These are phyloP conservation scores for Slavum lentiscoides DNA, from an alignment of 2,888 invertebrate genomes.

Conservation along the genomic window DNA sequence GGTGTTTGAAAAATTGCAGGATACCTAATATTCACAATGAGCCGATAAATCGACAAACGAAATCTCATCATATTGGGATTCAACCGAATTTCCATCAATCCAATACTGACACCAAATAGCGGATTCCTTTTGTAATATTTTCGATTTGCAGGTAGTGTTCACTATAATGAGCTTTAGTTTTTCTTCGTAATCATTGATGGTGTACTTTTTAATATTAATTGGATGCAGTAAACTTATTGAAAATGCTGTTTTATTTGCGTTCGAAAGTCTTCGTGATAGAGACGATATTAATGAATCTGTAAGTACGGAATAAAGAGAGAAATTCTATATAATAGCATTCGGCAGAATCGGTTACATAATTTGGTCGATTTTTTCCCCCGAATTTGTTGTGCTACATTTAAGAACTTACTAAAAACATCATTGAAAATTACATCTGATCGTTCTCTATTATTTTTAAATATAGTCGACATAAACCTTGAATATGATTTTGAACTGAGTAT, in stretches of 20 bases:
- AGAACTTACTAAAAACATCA: not conserved
- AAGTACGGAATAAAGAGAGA: not conserved
- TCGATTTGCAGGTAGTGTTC: not conserved
- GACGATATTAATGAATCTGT: not conserved
- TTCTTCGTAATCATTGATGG: not conserved
- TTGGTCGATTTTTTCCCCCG: not conserved
- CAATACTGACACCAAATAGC: not conserved
- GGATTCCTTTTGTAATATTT: not conserved
- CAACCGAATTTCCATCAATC: too few species aligned
- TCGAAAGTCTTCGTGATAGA: not conserved
- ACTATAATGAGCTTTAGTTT: not conserved
- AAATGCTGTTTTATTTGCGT: not conserved
- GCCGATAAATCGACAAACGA: too few species aligned
- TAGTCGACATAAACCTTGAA: not conserved
- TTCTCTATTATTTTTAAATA: not conserved
- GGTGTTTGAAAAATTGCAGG: too few species aligned
- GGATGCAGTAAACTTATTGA: not conserved
- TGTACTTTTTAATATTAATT: not conserved
- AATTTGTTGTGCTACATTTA: not conserved
- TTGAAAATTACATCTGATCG: not conserved
- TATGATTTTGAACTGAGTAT: slow-evolving; percentile 13
- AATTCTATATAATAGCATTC: not conserved
- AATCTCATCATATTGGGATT: too few species aligned
- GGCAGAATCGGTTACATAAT: slow-evolving; percentile 4
- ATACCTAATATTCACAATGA: too few species aligned